phyloP scores from a whole-genome alignment of 2,888 invertebrate species.

The Epistrophe eligans region DNA sequence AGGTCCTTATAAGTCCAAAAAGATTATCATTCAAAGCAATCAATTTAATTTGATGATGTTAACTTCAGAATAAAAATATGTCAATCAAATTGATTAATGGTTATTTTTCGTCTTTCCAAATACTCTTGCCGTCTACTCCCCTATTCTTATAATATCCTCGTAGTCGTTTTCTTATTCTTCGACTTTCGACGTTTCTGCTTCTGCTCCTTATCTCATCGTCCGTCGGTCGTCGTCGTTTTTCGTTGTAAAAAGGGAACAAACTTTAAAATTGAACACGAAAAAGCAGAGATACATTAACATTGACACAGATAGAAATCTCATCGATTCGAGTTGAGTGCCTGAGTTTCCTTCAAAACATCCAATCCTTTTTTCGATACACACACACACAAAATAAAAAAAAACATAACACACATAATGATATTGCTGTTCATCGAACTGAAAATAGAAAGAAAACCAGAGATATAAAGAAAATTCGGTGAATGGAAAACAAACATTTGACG shows the following conservation, averaged over 20 bases:
- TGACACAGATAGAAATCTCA: conserved; percentile 73
- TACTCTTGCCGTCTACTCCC: conserved; percentile 1
- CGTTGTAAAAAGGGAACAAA: conserved; percentile 40
- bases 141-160: background rate
- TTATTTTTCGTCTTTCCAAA: conserved; percentile 62
- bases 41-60: conserved; percentile 75
- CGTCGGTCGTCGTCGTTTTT: background rate
- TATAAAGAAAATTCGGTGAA: background rate
- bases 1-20: conserved; percentile 72
- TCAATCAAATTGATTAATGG: conserved; percentile 76
- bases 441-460: conserved; percentile 7
- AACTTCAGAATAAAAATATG: conserved; percentile 75
- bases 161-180: background rate
- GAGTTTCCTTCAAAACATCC: conserved; percentile 6
- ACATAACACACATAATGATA: conserved; percentile 44
- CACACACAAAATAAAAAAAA: conserved; percentile 19
- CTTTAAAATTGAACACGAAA: conserved; percentile 70
- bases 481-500: conserved; percentile 4
- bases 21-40: conserved; percentile 75
- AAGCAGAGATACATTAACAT: conserved; percentile 58
- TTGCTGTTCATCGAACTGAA: conserved; percentile 62
- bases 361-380: conserved; percentile 67
- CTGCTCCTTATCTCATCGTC: conserved; percentile 19
- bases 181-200: conserved; percentile 11
- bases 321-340: conserved; percentile 42